Conservation (phyloP, 1,140 invertebrate species). For the Drosophila pectinifera region DNA sequence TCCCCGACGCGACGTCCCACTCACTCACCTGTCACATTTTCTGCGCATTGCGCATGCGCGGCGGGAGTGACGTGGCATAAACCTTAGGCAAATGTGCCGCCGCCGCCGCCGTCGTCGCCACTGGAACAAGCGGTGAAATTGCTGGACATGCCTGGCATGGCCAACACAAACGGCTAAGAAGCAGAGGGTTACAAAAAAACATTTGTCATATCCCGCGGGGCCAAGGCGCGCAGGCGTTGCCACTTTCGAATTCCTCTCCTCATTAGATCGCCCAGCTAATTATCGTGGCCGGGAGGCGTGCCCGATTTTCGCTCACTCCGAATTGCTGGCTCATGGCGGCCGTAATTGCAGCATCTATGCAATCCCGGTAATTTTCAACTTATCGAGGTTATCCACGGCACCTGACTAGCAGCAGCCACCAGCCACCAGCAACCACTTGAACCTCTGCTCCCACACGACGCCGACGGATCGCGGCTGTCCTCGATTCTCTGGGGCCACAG, state of each 20-base stretch:
- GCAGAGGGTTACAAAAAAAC: background rate
- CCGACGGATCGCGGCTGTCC: conserved; percentile 66
- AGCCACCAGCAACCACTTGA: conserved; percentile 56
- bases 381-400: conserved; percentile 51
- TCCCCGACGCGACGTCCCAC: conserved; percentile 49
- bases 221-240: conserved; percentile 29
- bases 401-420: conserved; percentile 43
- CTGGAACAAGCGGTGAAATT: conserved; percentile 40
- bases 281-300: conserved; percentile 43
- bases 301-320: conserved; percentile 40
- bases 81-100: conserved; percentile 35
- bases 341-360: conserved; percentile 48
- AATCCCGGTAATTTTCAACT: conserved; percentile 55
- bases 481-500: conserved; percentile 47
- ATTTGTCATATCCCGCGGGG: conserved; percentile 57
- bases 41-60: conserved; percentile 60
- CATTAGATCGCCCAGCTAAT: conserved; percentile 67
- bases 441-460: conserved; percentile 74
- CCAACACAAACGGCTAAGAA: conserved; percentile 26
- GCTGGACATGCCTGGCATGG: conserved; percentile 51
- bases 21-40: conserved; percentile 52
- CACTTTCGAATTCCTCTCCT: conserved; percentile 58
- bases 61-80: conserved; percentile 64
- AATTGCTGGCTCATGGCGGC: conserved; percentile 54
- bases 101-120: conserved; percentile 28